Evolutionary conservation across 2,888 invertebrate species (phyloP), one percentile per base, ranked within the genome.

Genomic region (Pammene fasciana): DNA sequence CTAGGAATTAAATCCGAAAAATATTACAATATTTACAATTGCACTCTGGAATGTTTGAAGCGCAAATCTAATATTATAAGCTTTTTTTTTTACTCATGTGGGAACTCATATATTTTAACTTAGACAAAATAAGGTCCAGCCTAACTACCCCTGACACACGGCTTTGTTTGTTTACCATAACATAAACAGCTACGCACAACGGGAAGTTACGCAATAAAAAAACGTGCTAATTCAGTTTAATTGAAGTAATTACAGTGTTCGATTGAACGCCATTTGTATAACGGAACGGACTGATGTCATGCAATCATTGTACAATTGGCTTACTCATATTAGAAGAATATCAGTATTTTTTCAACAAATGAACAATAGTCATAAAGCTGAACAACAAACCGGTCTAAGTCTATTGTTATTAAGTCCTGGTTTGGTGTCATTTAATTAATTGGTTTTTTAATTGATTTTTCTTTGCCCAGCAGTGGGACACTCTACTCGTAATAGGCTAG

Each of bases 201-300:
- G 62, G 64, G 57, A 68, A 62, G 43, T 68, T 57, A 34, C n/a
- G 50, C 68, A 68, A 68, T 64, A 50, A 66, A 66, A 54, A 64
- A 68, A 56, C 64, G 62, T 57, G 64, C 16, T 68, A 68, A 68
- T 56, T 68, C 64, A 18, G 43, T 57, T 34, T 64, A 68, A 68
- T 68, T 57, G 68, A 43, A 50, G 68, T 64, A 62, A 68, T 68
- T 68, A 68, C 34, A 57, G 50, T 26, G 56, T 64, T 68, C 68
- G 64, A 62, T 68, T 68, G 56, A 64, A 34, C 64, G 41, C 55
- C 68, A 68, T 57, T 68, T 50, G 68, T 68, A 48, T 64, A 50
- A 64, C 56, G 56, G 56, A 50, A 64, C 56, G 48, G 56, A 50
- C 56, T 62, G 50, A 68, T 64, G 64, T 50, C 62, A 57, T 68